Evolutionary conservation across 1,140 invertebrate species (phyloP), one percentile per base, ranked within the genome.

Genomic region (Amyelois transitella): DNA sequence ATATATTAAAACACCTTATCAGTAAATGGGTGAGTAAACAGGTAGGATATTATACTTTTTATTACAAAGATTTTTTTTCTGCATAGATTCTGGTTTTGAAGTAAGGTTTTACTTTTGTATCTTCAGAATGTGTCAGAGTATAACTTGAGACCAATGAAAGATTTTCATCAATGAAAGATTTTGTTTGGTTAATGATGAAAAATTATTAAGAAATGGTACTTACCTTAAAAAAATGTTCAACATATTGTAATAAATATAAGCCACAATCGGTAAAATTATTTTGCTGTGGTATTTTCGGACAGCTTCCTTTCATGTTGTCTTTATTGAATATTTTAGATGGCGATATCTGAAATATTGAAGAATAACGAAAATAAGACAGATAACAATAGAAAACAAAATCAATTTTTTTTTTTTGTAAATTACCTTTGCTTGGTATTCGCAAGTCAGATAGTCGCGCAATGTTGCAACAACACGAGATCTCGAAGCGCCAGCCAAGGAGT

Each of bases 231-330:
- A 99, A 99, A 54, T 93, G 94, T 89, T 99, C 97, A 3, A 97
- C 96, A 91, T 98, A 99, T 82, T 99, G 96, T 24, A 99, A 89
- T 38, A 99, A 89, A 88, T 96, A 99, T 5, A 99, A 89, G 2
- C 98, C 98, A 90, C 98, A 99, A 86, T 99, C 98, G 32, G 94
- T 96, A 78, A 94, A 97, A 90, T 99, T 99, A 58, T 94, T 96
- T 89, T 99, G 98, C 77, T 98, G 97, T 17, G 98, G 98, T 56
- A 98, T 96, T 90, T 95, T 96, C 0, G 96, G 94, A 70, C 91
- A 92, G 49, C 92, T 91, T 2, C 96, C 96, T 75, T 94, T 95
- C 52, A 97, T 95, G 18, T 93, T 94, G 72, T 94, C 91, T 81
- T 94, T 95, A 22, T 92, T 93, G 76, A 96, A 96, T 44, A 90